Base-by-base conservation (phyloP, 1,140 invertebrate species). In the Stratiolaelaps scimitus region DNA sequence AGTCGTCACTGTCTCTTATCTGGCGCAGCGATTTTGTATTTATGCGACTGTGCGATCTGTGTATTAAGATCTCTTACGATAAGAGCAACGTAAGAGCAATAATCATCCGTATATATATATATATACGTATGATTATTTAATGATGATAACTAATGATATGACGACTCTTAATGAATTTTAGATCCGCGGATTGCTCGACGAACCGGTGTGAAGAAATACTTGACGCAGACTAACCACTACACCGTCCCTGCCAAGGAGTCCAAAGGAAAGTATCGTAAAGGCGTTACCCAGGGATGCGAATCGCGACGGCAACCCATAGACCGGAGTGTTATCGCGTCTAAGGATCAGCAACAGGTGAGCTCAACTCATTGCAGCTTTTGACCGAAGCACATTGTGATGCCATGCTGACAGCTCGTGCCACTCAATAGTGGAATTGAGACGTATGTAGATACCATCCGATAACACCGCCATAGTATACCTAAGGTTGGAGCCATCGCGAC, bases 241-340 rank as follows among this genome's bases (percentile, higher is more conserved):
- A 34, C 23, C 10, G 53, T 34, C 34, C 53, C 53, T 34, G 17
- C 53, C 17, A 60, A 60, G 23, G 53, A 60, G 23, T 60, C 53
- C 15, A 60, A 60, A 60, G 53, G 53, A 23, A 60, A 60, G 26
- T 60, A 60, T 23, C 53, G 53, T 23, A 60, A 60, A 60, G 53
- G 53, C 1, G 34, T 40, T 4, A 15, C 53, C 15, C 53, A 60
- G 26, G 53, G 53, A n/a, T 15, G 15, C 53, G 53, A 40, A 6
- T 40, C 10, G 10, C 34, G 34, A 40, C 34, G 34, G 10, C 34
- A 40, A 10, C 10, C 34, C 10, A 10, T 10, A 6, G 34, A 40
- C 34, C 4, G 34, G 10, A 10, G 34, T 6, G 10, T 10, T 10
- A 40, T 40, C 34, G 34, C 4, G 10, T 10, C 34, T 40, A 40